Percentiles rank a stretch among this genome's conserved stretches.
Evolutionary conservation across 2,113 vertebrate species (phyloP).

Genomic region (Halichoerus grypus): DNA sequence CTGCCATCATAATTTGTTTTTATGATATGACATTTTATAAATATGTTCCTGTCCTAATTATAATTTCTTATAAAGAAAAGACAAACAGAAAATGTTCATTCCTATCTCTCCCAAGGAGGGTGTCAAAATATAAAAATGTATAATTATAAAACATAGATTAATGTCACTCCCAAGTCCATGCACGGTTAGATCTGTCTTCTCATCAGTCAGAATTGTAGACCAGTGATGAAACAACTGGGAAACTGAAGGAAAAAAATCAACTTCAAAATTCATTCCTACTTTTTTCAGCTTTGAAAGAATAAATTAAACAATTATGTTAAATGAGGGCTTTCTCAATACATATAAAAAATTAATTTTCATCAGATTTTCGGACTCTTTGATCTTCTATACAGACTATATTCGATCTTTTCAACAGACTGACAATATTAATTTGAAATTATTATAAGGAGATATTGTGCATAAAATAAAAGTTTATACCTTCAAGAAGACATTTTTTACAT

Average conservation of each 20-base stretch:
- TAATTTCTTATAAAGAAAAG: conserved; percentile 45
- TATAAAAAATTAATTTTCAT: conserved; percentile 44
- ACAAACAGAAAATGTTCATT: conserved; percentile 50
- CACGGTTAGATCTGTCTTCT: conserved; percentile 31
- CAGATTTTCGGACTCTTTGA: conserved; percentile 41
- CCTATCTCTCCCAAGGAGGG: conserved; percentile 37
- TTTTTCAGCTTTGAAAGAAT: conserved; percentile 42
- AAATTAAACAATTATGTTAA: conserved; percentile 55
- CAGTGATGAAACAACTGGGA: neutral
- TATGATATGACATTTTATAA: conserved; percentile 55
- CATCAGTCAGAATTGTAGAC: conserved; percentile 65
- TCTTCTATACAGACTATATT: neutral
- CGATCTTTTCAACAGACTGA: conserved; percentile 13
- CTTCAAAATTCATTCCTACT: neutral
- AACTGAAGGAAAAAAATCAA: neutral
- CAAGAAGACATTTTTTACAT: conserved; percentile 32
- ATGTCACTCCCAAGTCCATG: conserved; percentile 48
- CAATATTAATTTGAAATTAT: conserved; percentile 12
- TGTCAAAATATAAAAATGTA: conserved; percentile 70
- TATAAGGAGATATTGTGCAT: neutral
- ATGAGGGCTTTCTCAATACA: neutral
- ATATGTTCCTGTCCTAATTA: conserved; percentile 1
- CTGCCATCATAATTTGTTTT: conserved; percentile 30
- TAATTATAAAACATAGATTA: conserved; percentile 63
- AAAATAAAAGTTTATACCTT: neutral